Evolutionary conservation across 2,113 vertebrate genomes (phyloP).

Genomic region (Planiliza haematocheilus): DNA sequence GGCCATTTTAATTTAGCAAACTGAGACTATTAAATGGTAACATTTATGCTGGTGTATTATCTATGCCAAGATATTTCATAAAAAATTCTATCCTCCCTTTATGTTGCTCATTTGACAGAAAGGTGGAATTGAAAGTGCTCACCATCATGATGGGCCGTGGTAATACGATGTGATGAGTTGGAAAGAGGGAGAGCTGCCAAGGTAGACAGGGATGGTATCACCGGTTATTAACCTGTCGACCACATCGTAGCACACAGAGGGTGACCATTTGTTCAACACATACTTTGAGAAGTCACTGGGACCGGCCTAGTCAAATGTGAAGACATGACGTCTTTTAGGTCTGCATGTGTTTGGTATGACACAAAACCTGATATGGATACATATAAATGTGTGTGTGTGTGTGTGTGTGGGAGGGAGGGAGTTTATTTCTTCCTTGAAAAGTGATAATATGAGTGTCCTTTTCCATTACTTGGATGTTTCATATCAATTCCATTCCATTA

Average conservation of each 20-base stretch:
- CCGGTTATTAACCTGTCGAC: constrained; percentile 57
- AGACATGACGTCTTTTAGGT: background rate
- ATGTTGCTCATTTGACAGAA: constrained; percentile 23
- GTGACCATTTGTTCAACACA: constrained; percentile 37
- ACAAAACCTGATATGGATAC: background rate
- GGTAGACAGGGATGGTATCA: constrained; percentile 2
- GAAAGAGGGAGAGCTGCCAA: constrained; percentile 32
- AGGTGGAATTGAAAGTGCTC: constrained; percentile 5
- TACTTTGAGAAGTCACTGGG: constrained; percentile 4
- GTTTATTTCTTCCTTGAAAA: background rate
- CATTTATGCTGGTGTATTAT: constrained; percentile 13
- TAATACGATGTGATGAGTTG: constrained; percentile 50
- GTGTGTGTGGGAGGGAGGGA: background rate
- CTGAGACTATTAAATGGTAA: constrained; percentile 25
- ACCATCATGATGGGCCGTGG: constrained; percentile 10
- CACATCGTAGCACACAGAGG: background rate
- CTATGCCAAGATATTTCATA: constrained; percentile 19
- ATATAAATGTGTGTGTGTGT: background rate
- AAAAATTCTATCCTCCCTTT: constrained; percentile 7
- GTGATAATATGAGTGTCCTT: background rate
- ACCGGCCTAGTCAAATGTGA: constrained; percentile 4
- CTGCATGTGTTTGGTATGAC: background rate
- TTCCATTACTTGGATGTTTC: constrained; percentile 17
- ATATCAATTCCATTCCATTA: constrained; percentile 11
- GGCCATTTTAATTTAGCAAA: constrained; percentile 31